Conservation (phyloP, 2,113 vertebrate genomes). For the Perca schrenkii region DNA sequence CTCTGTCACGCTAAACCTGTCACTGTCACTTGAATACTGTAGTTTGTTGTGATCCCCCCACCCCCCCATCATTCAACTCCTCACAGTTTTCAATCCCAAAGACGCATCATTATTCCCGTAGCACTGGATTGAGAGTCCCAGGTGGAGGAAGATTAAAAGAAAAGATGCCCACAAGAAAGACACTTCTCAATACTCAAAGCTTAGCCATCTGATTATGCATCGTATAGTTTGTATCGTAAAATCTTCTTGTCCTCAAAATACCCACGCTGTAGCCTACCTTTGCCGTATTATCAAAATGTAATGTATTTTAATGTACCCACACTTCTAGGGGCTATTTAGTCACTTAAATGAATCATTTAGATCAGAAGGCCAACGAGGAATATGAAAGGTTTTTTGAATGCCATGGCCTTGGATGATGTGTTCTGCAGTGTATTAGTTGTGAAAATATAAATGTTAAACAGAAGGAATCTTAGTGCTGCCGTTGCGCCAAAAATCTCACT, state of each 20-base stretch:
- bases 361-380: slow-evolving; percentile 37
- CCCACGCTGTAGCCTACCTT: background rate
- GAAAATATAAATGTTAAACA: slow-evolving; percentile 46
- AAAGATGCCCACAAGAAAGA: slow-evolving; percentile 44
- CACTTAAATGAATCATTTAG: slow-evolving; percentile 52
- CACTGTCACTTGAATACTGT: slow-evolving; percentile 58
- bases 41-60: slow-evolving; percentile 32
- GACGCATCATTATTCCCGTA: slow-evolving; percentile 44
- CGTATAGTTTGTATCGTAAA: slow-evolving; percentile 2
- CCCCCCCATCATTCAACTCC: slow-evolving; percentile 8
- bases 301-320: slow-evolving; percentile 26
- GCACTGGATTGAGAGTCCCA: slow-evolving; percentile 51
- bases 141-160: slow-evolving; percentile 61
- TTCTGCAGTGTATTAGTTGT: slow-evolving; percentile 22
- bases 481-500: slow-evolving; percentile 16
- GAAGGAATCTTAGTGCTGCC: slow-evolving; percentile 27
- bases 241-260: slow-evolving; percentile 4
- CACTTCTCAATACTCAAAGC: slow-evolving; percentile 14
- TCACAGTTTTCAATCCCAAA: slow-evolving; percentile 44
- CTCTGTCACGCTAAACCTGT: slow-evolving; percentile 66
- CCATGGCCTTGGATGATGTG: slow-evolving; percentile 33
- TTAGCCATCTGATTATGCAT: slow-evolving; percentile 34
- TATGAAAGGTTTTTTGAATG: slow-evolving; percentile 38
- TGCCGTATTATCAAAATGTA: background rate
- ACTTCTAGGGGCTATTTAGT: slow-evolving; percentile 48